A percentile compares a stretch with the other conserved stretches of the same genome.
These are phyloP conservation scores for Numenius arquata DNA, from an alignment of 2,113 vertebrate genomes.

Conservation along the genomic window DNA sequence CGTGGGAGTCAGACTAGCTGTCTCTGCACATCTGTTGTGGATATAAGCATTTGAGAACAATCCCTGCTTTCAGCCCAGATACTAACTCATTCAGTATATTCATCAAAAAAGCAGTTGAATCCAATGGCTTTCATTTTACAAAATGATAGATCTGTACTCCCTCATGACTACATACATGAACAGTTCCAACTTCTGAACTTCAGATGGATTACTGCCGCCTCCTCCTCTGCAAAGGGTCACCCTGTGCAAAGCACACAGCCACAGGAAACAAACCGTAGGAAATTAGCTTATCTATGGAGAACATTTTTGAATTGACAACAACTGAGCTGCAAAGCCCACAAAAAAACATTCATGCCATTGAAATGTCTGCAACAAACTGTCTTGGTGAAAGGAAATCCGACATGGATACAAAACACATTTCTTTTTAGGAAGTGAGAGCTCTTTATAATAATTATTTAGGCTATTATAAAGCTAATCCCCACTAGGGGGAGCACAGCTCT, in stretches of 20 bases:
- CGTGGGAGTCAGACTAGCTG: background rate
- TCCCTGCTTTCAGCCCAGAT: constrained; percentile 11
- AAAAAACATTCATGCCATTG: background rate
- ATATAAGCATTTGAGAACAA: background rate
- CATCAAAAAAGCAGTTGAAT: background rate
- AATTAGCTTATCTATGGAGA: background rate
- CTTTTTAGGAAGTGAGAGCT: background rate
- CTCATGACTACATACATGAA: background rate
- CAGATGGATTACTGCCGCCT: background rate
- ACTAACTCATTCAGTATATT: background rate
- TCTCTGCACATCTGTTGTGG: constrained; percentile 27
- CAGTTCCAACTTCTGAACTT: background rate
- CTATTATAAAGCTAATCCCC: background rate
- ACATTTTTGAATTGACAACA: background rate
- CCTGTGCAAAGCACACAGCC: background rate
- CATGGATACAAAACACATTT: background rate
- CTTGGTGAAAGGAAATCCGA: background rate
- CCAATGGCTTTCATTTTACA: background rate
- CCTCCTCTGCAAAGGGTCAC: background rate
- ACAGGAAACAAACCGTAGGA: background rate
- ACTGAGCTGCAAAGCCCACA: background rate
- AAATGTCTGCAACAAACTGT: background rate
- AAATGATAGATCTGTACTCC: background rate
- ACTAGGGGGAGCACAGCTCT: background rate
- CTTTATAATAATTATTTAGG: background rate